Percentiles rank a stretch among this genome's conserved stretches.
Conservation (phyloP, 2,113 vertebrate genomes). For the Chloropsis cyanopogon region DNA sequence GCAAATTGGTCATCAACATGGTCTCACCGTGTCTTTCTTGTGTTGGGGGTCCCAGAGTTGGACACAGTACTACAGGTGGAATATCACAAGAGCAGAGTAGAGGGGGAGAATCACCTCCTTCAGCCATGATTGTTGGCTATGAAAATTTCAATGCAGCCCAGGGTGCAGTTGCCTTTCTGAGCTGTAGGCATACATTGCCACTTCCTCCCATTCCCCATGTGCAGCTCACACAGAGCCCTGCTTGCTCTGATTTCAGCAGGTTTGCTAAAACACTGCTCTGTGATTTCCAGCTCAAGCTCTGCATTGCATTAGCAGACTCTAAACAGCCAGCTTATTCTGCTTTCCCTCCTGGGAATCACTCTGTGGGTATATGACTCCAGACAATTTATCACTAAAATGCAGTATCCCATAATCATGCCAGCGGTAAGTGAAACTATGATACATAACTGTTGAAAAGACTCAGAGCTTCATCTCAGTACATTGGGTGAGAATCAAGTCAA, state of each 20-base stretch:
- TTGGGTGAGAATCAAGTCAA: conserved; percentile 30
- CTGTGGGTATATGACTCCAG: not conserved
- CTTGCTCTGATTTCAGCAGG: not conserved
- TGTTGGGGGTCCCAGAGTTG: no score
- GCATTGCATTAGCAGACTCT: not conserved
- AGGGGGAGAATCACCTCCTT: not conserved
- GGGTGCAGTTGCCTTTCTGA: not conserved
- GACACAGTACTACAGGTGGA: not conserved
- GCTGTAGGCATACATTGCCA: not conserved
- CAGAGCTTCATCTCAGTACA: not conserved
- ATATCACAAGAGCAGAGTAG: not conserved
- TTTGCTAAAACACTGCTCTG: not conserved
- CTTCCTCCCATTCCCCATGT: not conserved
- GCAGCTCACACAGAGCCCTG: not conserved
- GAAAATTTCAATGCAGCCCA: not conserved
- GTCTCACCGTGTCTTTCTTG: not conserved
- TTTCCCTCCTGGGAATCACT: not conserved
- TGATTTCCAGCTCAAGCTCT: not conserved
- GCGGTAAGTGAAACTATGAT: not conserved
- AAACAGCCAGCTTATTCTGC: not conserved
- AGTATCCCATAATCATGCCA: not conserved
- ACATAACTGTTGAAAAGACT: conserved; percentile 7
- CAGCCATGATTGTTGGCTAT: not conserved
- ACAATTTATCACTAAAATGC: not conserved
- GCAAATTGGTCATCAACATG: not conserved